These are phyloP conservation scores for Plebejus melissa DNA, from an alignment of 2,888 invertebrate genomes.

Conservation along the genomic window DNA sequence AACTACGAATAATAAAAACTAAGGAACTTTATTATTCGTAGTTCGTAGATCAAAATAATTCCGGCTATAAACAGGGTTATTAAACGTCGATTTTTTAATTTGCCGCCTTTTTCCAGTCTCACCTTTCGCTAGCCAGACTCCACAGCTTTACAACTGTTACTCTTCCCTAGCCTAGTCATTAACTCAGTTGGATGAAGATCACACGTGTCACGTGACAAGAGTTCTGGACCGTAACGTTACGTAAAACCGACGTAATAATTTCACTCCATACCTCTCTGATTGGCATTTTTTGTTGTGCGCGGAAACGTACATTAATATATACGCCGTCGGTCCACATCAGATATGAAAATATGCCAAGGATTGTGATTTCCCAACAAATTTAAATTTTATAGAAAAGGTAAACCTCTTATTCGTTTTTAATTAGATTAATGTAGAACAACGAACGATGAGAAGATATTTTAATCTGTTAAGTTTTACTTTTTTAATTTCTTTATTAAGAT, in stretches of 20 bases:
- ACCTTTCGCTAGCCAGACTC: too few species aligned
- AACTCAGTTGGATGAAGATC: not conserved
- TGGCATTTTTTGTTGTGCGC: constrained; percentile 15
- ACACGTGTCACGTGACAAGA: not conserved
- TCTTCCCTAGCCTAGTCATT: not conserved
- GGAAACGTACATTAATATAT: not conserved
- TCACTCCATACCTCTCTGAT: constrained; percentile 9
- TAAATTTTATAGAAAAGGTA: constrained; percentile 9
- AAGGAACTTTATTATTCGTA: too few species aligned
- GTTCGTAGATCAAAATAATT: too few species aligned
- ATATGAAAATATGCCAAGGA: constrained; percentile 26
- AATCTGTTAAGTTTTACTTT: not conserved
- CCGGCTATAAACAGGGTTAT: too few species aligned
- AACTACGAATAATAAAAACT: too few species aligned
- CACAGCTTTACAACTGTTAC: not conserved
- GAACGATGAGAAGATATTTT: not conserved
- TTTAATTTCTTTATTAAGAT: not conserved
- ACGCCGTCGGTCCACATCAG: not conserved
- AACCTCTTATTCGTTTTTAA: not conserved
- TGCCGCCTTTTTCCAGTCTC: too few species aligned
- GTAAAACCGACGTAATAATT: constrained; percentile 8
- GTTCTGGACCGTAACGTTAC: constrained; percentile 12
- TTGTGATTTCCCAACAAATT: constrained; percentile 7
- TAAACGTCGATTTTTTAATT: too few species aligned
- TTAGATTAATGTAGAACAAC: not conserved